Base-by-base conservation (phyloP, 2,888 invertebrate genomes). In the Axea sp. region DNA sequence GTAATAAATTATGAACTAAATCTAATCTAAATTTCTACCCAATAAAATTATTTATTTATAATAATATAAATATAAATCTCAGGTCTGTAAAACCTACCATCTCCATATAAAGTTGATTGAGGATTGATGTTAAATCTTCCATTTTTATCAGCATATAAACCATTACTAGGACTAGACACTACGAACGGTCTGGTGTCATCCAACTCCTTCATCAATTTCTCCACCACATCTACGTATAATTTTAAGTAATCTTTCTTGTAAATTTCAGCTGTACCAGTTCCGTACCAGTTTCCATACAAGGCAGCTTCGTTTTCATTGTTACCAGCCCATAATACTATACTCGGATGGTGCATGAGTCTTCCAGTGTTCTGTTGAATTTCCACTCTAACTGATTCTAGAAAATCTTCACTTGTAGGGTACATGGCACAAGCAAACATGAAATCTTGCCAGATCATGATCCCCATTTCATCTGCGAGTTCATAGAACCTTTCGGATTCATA, bases 301-400 rank as follows among this genome's bases (percentile, higher is more conserved):
- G 96, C 98, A 2, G 92, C 94, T 89, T 99, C 99, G 84, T 98
- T 98, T 88, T 99, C 99, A 85, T 99, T 99, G 87, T 98, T 99
- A 2, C 94, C 97, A n/a, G 97, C 95, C 93, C 96, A 98, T 0
- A 98, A 81, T 0, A 94, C 93, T 28, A 99, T 91, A 45, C 95
- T 95, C 0, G 98, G 91, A 87, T 98, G 98, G 82, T 93, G 91
- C 75, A 95, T 94, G 5, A 99, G 89, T 43, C 96, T 91, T 64
- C 92, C 90, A 0, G 96, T 92, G 88, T 96, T 96, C 83, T 96
- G 94, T 12, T 89, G 89, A 22, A 97, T 90, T 90, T 99, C 99
- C 3, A 88, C 85, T 41, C 88, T 87, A 0, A 98, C 96, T 1
- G 91, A 92, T 1, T 89, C 82, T 14, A 98, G 88, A 88, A 95